Conservation (phyloP, 2,797 vertebrate species). For the Eospalax fontanierii region DNA sequence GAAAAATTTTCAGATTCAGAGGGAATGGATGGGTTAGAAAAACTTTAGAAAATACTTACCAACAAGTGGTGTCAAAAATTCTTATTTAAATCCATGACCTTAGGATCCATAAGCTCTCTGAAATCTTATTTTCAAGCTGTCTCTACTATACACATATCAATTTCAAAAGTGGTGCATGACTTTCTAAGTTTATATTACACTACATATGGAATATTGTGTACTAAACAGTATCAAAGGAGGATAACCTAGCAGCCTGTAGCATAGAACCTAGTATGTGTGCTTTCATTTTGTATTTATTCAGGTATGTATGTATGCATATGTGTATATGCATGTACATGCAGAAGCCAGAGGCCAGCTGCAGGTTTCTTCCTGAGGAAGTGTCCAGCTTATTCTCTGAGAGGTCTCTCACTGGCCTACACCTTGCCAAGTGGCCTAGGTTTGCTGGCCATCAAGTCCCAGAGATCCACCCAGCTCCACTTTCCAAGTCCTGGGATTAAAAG, state of each 20-base stretch:
- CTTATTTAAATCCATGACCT: neutral
- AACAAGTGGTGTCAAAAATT: neutral
- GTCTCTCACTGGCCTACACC: neutral
- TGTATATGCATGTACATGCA: neutral
- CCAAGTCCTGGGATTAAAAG: neutral
- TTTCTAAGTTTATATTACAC: neutral
- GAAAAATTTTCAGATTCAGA: neutral
- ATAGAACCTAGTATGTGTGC: neutral
- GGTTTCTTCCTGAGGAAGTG: neutral
- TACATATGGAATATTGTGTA: neutral
- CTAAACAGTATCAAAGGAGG: neutral
- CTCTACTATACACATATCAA: neutral
- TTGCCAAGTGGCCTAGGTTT: neutral
- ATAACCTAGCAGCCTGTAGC: neutral
- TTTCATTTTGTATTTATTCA: neutral
- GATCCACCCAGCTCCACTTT: neutral
- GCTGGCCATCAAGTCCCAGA: neutral
- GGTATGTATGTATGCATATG: neutral
- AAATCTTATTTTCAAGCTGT: neutral
- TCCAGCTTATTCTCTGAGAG: neutral
- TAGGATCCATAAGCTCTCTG: neutral
- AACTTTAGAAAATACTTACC: neutral
- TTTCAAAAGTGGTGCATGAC: neutral
- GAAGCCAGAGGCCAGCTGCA: neutral
- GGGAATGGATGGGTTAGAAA: neutral